Base-by-base conservation (phyloP, 2,797 vertebrate genomes). In the Momotus momota region DNA sequence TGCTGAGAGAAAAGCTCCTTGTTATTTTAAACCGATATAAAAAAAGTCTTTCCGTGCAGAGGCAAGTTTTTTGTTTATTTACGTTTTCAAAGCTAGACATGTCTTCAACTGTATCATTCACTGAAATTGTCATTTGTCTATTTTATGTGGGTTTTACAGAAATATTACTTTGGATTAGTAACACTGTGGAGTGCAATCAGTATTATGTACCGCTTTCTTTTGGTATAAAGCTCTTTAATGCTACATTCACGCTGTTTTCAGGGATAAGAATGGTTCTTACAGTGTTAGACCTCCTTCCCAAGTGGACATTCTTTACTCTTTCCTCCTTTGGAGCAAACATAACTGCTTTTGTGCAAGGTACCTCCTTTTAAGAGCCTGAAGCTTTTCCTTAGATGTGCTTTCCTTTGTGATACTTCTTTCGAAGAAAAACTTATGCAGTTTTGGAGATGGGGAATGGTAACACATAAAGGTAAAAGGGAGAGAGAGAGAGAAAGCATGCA, bases 131-230 rank as follows among this genome's bases (percentile, higher is more conserved):
- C 81, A 74, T 97, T 97, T 97, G 86, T 52, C 61, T 94, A 43
- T 93, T 97, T 94, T 91, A 91, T 93, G 15, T 95, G 72, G 79
- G 65, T 84, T 96, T 96, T 97, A 67, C 55, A 75, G 95, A 94
- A 96, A 94, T 82, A 97, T 66, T 93, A 66, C 87, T 79, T 87
- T 90, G 77, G 61, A 96, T 96, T 97, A 91, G 81, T 82, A 96
- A 77, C 90, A 94, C 88, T 93, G 86, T 82, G 85, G 83, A 93
- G 72, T 93, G 77, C 92, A 81, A 43, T 94, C 65, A 66, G 46
- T 93, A 79, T 67, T 84, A 85, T 46, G n/a, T 84, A 86, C 73
- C 51, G 49, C 86, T 93, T 95, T 69, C 67, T 96, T 96, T 94
- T 65, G 84, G 66, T 97, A 79, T 88, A 96, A 88, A 83, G 51